phyloP scores from a whole-genome alignment of 2,113 vertebrate genomes.

The Anguilla rostrata region DNA sequence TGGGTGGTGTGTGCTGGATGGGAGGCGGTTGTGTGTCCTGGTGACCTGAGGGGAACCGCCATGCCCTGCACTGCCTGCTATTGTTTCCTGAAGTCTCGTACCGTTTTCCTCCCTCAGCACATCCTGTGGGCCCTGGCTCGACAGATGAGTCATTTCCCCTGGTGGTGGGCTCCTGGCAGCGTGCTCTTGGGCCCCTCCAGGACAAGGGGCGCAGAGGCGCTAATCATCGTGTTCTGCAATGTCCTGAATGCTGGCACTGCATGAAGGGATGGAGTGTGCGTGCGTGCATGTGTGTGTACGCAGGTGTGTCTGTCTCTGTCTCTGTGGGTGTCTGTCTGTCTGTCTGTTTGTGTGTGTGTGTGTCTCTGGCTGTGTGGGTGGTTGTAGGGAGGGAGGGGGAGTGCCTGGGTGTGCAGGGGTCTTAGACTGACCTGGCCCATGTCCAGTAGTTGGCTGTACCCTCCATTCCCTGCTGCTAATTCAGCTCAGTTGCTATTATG shows the following conservation, averaged over 20 bases:
- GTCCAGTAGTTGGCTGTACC: constrained; percentile 17
- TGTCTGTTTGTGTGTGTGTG: no score
- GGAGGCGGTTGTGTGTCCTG: not conserved
- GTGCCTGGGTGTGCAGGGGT: not conserved
- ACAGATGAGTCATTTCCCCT: not conserved
- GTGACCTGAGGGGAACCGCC: not conserved
- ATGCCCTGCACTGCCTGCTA: not conserved
- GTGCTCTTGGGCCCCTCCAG: not conserved
- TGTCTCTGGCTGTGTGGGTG: no score
- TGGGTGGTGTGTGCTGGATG: not conserved
- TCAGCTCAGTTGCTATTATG: not conserved
- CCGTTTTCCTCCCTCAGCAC: not conserved
- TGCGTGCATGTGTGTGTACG: not conserved
- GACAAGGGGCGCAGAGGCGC: not conserved
- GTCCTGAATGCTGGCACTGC: not conserved
- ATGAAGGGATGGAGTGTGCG: not conserved
- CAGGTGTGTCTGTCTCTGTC: no score
- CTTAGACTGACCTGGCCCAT: not conserved
- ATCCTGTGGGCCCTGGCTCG: not conserved
- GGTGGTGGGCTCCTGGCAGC: not conserved
- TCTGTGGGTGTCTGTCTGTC: no score
- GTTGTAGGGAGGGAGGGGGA: no score
- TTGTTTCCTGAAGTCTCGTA: not conserved
- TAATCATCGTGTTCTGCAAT: not conserved
- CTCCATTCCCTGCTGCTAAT: constrained; percentile 25